Base-by-base conservation (phyloP, 2,888 invertebrate genomes). In the Apamea crenata region DNA sequence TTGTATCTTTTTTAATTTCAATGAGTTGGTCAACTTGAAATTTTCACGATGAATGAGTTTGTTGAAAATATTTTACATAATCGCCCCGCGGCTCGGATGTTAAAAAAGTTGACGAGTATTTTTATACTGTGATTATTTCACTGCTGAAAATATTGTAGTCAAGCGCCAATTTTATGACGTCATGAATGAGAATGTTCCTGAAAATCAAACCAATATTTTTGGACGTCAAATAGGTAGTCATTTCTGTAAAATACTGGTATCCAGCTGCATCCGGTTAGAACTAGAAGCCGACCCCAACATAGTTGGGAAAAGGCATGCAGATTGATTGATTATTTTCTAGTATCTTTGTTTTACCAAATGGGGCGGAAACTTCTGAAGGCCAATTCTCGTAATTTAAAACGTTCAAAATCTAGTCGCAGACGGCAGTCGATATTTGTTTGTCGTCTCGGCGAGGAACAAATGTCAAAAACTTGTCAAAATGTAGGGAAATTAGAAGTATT, bases 1-100 rank as follows among this genome's bases (percentile, higher is more conserved):
- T 74, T 74, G 67, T 65, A 77, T 78, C 53, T 74, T 80, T 82
- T 70, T 78, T 83, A 77, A 82, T 83, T 80, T 87, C 65, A 74
- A 88, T 86, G 73, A 80, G 77, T 68, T 50, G 74, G 78, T 68
- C 78, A 72, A 83, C 81, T 81, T 53, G 25, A 65, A 75, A 70
- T 59, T 65, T 73, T 65, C 18, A 21, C 44, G 32, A 77, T 61
- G 77, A 77, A 77, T 71, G 21, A 63, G 59, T 44, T 78, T 79
- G 63, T 72, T 79, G 16, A 65, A 79, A 69, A 83, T 44, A 56
- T 63, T 63, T 78, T 69, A 21, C 47, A 32, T 63, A 61, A 44
- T 36, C 8, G 40, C 56, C 36, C 6, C 36, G 44, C 5, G 40
- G 65, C 56, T 53, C 40, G 32, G 16, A 21, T 36, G n/a, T 21